These are phyloP conservation scores for Choristoneura rosaceana DNA, from an alignment of 2,888 invertebrate genomes.

Conservation along the genomic window DNA sequence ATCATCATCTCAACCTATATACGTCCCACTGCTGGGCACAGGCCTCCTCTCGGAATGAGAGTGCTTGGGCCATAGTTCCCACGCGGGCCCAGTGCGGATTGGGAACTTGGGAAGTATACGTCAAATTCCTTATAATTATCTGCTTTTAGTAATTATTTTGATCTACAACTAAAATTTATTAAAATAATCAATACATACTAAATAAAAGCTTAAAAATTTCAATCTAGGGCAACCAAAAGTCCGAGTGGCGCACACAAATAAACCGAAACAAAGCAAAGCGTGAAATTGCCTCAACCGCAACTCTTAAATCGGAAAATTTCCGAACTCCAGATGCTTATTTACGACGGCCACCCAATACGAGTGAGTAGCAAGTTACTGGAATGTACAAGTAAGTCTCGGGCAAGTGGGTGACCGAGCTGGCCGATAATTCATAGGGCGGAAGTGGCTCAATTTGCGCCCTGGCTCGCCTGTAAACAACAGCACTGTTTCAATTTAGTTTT, in stretches of 20 bases:
- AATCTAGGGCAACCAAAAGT: not conserved
- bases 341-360: slow-evolving; percentile 60
- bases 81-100: too few species aligned
- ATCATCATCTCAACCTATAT: too few species aligned
- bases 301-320: slow-evolving; percentile 52
- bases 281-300: slow-evolving; percentile 44
- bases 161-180: too few species aligned
- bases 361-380: slow-evolving; percentile 43
- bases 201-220: not conserved
- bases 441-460: slow-evolving; percentile 54
- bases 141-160: too few species aligned
- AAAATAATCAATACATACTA: too few species aligned
- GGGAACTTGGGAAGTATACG: too few species aligned
- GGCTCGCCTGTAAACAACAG: slow-evolving; percentile 55
- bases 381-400: slow-evolving; percentile 14
- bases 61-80: too few species aligned
- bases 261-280: slow-evolving; percentile 13
- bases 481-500: slow-evolving; percentile 54
- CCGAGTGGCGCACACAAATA: not conserved
- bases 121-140: too few species aligned
- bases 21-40: too few species aligned
- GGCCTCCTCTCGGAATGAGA: too few species aligned
- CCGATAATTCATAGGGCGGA: slow-evolving; percentile 62
- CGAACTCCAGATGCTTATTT: slow-evolving; percentile 54
- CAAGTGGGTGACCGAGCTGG: slow-evolving; percentile 40